Base-by-base conservation (phyloP, 2,797 vertebrate species). In the Coilia nasus region DNA sequence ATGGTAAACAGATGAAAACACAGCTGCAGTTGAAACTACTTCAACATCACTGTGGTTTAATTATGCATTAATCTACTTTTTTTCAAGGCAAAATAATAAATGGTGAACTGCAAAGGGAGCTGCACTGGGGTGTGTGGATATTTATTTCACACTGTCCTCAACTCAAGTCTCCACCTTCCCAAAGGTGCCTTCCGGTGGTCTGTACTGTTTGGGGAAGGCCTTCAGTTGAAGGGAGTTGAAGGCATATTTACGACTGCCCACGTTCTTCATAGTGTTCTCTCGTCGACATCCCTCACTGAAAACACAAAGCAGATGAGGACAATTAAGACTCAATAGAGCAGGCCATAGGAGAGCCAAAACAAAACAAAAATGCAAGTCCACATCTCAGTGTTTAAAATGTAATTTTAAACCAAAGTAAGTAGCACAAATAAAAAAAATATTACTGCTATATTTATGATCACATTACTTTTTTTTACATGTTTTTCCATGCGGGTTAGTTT, bases 221-320 rank as follows among this genome's bases (percentile, higher is more conserved):
- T 98, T 99, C 95, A 99, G 96, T 92, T 99, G 98, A 90, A 99
- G 96, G 84, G 97, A 95, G 94, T 99, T 99, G 95, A 99, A 99
- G 47, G 98, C 98, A 91, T 99, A 99, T 97, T 99, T 99, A 91
- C 98, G 97, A 95, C 98, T 99, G 95, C 98, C 98, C 92, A 99
- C 98, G 91, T 99, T 99, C 96, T 99, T 99, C 98, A 99, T 99
- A 94, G 98, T 99, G 96, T 99, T 99, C 96, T 99, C 98, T 94
- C 98, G 96, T 89, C 98, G 96, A 95, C 98, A 99, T 93, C 98
- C 98, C 96, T 99, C 98, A 86, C 98, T 99, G 94, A 92, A 93
- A 92, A 28, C 17, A 56, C 19, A 85, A 31, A 41, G 71, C 10
- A 19, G 14, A 71, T 14, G 31, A 44, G 71, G 25, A 17, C 12